Percentiles rank a stretch among this genome's conserved stretches.
phyloP scores from a whole-genome alignment of 2,888 invertebrate genomes.

The Cosmia trapezina region DNA sequence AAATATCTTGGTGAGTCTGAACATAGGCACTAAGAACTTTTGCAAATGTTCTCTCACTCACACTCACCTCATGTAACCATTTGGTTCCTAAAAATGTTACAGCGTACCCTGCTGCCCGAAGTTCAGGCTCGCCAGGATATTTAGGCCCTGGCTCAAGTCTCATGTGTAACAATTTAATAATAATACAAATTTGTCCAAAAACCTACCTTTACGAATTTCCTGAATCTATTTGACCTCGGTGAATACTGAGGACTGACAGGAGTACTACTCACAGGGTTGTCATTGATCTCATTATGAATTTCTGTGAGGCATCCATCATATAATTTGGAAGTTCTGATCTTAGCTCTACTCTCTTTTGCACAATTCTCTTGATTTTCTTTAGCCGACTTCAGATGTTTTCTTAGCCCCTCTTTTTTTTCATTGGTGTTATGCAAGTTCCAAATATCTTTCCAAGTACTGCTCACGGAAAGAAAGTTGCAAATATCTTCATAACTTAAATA shows the following conservation, averaged over 20 bases:
- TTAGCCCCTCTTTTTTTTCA: constrained; percentile 75
- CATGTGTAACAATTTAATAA: too few species aligned
- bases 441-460: constrained; percentile 79
- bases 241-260: constrained; percentile 79
- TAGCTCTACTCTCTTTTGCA: constrained; percentile 62
- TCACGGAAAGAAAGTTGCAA: constrained; percentile 82
- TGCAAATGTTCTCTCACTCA: too few species aligned
- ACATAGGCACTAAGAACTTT: too few species aligned
- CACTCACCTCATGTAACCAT: too few species aligned
- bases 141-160: too few species aligned
- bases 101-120: too few species aligned
- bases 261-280: constrained; percentile 61
- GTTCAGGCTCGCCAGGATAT: too few species aligned
- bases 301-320: constrained; percentile 77
- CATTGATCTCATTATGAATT: constrained; percentile 79
- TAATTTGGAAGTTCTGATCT: constrained; percentile 64
- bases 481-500: constrained; percentile 83
- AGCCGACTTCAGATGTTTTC: constrained; percentile 73
- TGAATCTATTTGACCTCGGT: constrained; percentile 84
- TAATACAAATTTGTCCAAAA: not conserved
- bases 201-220: constrained; percentile 82
- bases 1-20: too few species aligned
- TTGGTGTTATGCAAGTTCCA: constrained; percentile 78
- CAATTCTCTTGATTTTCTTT: constrained; percentile 84
- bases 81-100: too few species aligned